Evolutionary conservation across 1,140 invertebrate species (phyloP).

Genomic region (Solen grandis): DNA sequence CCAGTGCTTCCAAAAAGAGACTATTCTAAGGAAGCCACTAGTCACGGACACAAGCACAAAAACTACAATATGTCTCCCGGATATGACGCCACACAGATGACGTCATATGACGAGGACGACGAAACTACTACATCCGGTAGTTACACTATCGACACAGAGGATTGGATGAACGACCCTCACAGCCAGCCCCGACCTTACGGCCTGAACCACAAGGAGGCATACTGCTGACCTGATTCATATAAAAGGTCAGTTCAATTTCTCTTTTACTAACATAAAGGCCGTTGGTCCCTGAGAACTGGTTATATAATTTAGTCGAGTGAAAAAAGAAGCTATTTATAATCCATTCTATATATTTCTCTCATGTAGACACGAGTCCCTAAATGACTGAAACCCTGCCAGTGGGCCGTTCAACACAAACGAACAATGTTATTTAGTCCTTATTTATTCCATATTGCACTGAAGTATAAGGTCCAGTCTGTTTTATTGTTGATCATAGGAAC

Average conservation of each 20-base stretch:
- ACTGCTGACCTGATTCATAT: conserved; percentile 36
- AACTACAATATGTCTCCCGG: not conserved
- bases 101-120: conserved; percentile 57
- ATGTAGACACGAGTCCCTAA: not conserved
- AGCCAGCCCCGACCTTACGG: conserved; percentile 14
- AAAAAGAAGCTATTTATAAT: not conserved
- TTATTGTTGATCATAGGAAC: no score
- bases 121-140: conserved; percentile 55
- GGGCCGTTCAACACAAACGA: not conserved
- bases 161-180: conserved; percentile 46
- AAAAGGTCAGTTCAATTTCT: conserved; percentile 1
- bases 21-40: not conserved
- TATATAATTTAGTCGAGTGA: not conserved
- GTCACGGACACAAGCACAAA: not conserved
- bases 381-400: not conserved
- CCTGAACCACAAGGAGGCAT: conserved; percentile 51
- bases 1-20: conserved; percentile 29
- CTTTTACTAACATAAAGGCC: no score
- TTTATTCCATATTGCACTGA: no score
- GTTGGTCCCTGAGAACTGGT: not conserved
- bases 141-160: conserved; percentile 53
- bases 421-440: no score
- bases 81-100: conserved; percentile 30
- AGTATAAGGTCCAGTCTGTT: no score
- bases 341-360: no score